Evolutionary conservation across 1,140 invertebrate genomes (phyloP).

Genomic region (Pseudobourletiella spinata): DNA sequence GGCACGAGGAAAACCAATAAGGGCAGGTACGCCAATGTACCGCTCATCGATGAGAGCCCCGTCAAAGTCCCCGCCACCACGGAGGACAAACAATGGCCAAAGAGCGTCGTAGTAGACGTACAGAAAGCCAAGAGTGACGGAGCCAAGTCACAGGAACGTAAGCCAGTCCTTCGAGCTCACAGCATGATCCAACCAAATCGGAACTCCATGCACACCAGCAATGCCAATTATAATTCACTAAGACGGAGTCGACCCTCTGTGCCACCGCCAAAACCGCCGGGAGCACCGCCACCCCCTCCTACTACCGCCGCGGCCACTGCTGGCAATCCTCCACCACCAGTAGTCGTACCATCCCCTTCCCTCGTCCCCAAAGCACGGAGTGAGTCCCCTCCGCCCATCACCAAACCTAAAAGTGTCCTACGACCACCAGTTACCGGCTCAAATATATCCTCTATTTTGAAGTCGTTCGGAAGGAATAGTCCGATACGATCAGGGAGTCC

Average conservation of each 20-base stretch:
- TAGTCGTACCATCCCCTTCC: constrained; percentile 29
- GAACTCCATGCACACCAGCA: constrained; percentile 18
- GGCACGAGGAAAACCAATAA: background rate
- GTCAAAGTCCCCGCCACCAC: background rate
- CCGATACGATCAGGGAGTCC: background rate
- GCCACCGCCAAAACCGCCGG: constrained; percentile 37
- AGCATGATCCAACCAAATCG: constrained; percentile 35
- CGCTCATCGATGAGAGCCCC: constrained; percentile 12
- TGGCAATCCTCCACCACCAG: constrained; percentile 13
- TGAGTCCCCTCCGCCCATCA: constrained; percentile 1
- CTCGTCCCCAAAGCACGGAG: constrained; percentile 10
- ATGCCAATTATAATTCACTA: constrained; percentile 32
- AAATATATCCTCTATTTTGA: constrained; percentile 19
- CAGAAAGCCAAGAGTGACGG: background rate
- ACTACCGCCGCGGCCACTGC: constrained; percentile 29
- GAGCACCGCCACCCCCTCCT: constrained; percentile 42
- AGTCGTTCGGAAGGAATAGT: constrained; percentile 21
- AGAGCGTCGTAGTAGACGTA: background rate
- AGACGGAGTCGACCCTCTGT: constrained; percentile 21
- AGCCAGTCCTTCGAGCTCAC: constrained; percentile 24
- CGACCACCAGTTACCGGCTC: background rate
- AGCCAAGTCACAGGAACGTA: background rate
- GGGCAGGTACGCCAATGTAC: constrained; percentile 1
- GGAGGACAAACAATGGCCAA: background rate
- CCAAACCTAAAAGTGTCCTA: background rate